A percentile compares a stretch with the other conserved stretches of the same genome.
These are phyloP conservation scores for Chymomyza fuscimana DNA, from an alignment of 2,888 invertebrate genomes.

Conservation along the genomic window DNA sequence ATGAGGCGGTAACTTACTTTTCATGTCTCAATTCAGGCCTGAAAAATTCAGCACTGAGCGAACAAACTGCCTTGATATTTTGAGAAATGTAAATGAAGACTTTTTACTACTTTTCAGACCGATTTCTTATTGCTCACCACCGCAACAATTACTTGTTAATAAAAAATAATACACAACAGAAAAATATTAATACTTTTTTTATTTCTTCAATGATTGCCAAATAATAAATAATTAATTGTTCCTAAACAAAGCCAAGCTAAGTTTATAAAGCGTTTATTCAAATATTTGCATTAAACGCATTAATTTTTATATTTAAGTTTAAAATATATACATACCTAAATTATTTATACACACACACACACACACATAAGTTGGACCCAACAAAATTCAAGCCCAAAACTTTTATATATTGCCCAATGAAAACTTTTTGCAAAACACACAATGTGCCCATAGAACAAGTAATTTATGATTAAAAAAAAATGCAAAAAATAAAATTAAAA, in stretches of 20 bases:
- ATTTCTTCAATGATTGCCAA: slow-evolving; percentile 41
- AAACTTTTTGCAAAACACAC: slow-evolving; percentile 67
- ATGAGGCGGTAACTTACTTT: too few species aligned
- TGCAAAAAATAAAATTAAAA: slow-evolving; percentile 41
- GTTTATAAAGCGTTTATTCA: slow-evolving; percentile 17
- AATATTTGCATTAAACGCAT: neutral
- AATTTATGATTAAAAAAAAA: slow-evolving; percentile 49
- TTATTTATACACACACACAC: neutral
- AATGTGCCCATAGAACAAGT: slow-evolving; percentile 76
- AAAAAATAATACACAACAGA: neutral
- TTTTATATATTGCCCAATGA: neutral
- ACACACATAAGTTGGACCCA: neutral
- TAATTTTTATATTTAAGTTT: neutral
- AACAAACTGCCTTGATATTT: too few species aligned
- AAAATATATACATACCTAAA: neutral
- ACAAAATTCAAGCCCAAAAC: neutral
- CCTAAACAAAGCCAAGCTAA: slow-evolving; percentile 52
- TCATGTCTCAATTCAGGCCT: too few species aligned
- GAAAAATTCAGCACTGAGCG: too few species aligned
- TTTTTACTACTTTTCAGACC: too few species aligned
- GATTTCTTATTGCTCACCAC: too few species aligned
- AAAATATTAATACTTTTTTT: neutral
- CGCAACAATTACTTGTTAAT: too few species aligned
- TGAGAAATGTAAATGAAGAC: too few species aligned
- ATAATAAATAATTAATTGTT: slow-evolving; percentile 50